These are phyloP conservation scores for Danaus chrysippus DNA, from an alignment of 2,888 invertebrate genomes.

Conservation along the genomic window DNA sequence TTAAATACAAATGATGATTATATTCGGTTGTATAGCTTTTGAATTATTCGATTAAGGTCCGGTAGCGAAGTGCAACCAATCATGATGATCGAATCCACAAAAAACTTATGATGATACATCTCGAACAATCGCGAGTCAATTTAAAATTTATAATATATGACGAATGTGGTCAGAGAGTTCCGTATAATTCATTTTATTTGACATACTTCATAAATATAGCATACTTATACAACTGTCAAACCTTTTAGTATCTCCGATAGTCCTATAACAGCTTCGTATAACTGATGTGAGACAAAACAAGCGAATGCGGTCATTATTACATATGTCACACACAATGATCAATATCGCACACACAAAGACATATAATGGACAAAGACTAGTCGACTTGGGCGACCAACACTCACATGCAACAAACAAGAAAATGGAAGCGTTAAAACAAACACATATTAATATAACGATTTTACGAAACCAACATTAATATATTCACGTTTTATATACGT, in stretches of 20 bases:
- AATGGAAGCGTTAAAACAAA: conserved; percentile 13
- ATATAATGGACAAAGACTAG: conserved; percentile 10
- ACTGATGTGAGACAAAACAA: no score
- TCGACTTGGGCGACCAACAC: conserved; percentile 27
- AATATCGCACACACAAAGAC: no score
- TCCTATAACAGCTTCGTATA: no score
- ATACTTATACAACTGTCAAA: no score
- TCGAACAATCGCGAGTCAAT: conserved; percentile 27
- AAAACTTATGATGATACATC: conserved; percentile 62
- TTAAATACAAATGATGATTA: background rate
- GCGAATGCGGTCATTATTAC: no score
- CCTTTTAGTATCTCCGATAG: no score
- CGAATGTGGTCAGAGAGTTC: conserved; percentile 18
- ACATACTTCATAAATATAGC: no score
- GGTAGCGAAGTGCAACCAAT: conserved; percentile 63
- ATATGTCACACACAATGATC: no score
- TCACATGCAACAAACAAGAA: conserved; percentile 2
- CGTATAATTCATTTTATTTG: no score
- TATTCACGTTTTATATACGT: no score
- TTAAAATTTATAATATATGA: conserved; percentile 25
- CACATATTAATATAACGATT: no score
- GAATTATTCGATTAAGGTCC: conserved; percentile 44
- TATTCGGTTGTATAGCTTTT: conserved; percentile 34
- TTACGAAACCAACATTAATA: no score
- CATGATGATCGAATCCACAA: conserved; percentile 64